phyloP scores from a whole-genome alignment of 2,113 vertebrate genomes.

The Myiagra hebetior region DNA sequence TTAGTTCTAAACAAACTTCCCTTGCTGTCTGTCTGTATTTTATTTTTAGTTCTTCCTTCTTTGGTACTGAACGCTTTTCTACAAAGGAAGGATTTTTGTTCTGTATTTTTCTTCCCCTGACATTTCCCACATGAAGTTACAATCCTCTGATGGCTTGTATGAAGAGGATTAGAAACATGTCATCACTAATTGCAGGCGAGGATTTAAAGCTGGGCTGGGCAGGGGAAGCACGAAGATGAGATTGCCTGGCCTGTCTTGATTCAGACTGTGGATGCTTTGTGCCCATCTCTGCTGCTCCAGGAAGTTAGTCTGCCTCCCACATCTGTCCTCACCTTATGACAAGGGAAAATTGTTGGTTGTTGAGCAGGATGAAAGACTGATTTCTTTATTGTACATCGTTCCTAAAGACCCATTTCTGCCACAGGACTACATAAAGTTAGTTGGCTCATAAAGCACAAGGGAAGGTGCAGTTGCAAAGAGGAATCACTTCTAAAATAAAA shows the following conservation, averaged over 20 bases:
- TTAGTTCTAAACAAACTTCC: not conserved
- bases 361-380: not conserved
- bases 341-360: not conserved
- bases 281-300: not conserved
- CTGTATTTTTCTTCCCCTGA: not conserved
- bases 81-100: not conserved
- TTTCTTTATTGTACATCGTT: not conserved
- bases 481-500: not conserved
- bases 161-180: conserved; percentile 11
- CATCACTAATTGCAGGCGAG: not conserved
- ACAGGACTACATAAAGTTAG: not conserved
- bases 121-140: not conserved
- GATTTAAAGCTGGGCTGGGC: not conserved
- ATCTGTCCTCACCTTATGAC: not conserved
- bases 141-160: not conserved
- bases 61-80: not conserved
- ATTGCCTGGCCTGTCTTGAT: not conserved
- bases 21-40: not conserved
- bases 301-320: not conserved
- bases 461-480: not conserved
- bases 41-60: not conserved
- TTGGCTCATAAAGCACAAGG: not conserved
- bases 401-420: not conserved
- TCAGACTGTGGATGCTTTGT: not conserved
- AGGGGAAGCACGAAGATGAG: not conserved